Base-by-base conservation (phyloP, 2,113 vertebrate genomes). In the Nestor notabilis region DNA sequence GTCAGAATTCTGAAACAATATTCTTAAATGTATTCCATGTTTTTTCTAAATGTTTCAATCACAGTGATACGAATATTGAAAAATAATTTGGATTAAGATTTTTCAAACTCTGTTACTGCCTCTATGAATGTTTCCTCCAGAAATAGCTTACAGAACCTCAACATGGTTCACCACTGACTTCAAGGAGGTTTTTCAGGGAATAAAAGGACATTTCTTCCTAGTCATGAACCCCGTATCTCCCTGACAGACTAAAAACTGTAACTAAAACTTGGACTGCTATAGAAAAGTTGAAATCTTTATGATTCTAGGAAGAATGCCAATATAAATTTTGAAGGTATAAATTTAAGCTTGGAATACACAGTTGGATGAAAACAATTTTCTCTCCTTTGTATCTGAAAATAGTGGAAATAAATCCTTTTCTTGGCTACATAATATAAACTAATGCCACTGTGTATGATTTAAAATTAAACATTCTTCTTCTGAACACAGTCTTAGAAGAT, bases 221-320 rank as follows among this genome's bases (percentile, higher is more conserved):
- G 47, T 19, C 39, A 55, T 39, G 29, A 82, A 71, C 17, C 29
- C 11, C 47, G 12, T 47, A 72, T 68, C 31, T 71, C 27, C 17
- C 35, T 3, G 8, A 68, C 3, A 39, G 47, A 88, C 27, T 50
- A 23, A 90, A 89, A 93, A 43, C n/a, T 39, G 7, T 58, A 87
- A 71, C 55, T 64, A 82, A 82, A 83, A 68, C 24, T 43, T 60
- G 37, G 25, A 69, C 17, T 75, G 43, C 35, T 72, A 63, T 43
- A 81, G 74, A 70, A 74, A 74, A 29, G 43, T 75, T 91, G 61
- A 85, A 91, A 65, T 47, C 7, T 49, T 37, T 46, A n/a, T 71
- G 35, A 93, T 86, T 91, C 66, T 76, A 86, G 64, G 89, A 95
- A 86, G 61, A 78, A 86, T 44, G 60, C 55, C 71, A 96, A 72